Base-by-base conservation (phyloP, 2,888 invertebrate species). In the Heteropelma amictum region DNA sequence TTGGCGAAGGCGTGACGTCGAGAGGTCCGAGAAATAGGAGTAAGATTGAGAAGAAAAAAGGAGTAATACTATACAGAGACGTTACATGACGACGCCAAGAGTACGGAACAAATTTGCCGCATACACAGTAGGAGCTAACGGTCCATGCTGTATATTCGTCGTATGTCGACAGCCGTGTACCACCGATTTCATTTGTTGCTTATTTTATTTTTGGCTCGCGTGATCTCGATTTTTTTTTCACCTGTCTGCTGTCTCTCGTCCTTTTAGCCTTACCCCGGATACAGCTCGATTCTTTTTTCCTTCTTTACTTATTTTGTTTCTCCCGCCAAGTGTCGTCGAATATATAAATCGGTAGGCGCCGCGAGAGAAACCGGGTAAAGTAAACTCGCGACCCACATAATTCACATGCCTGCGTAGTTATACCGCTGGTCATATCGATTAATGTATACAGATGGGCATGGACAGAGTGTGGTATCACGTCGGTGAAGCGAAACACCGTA, bases 51-150 rank as follows among this genome's bases (percentile, higher is more conserved):
- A 26, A 58, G 54, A 63, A n/a, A 60, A n/a, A n/a, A n/a, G n/a
- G n/a, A n/a, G n/a, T 69, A 72, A 63, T 75, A 45, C 21, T 28
- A 54, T n/a, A n/a, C 51, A 38, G 67, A 65, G 60, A 47, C 54
- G 68, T 70, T 30, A 61, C 35, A 45, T 49, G 45, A 67, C 45
- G 58, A 33, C 23, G 61, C 56, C 45, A 49, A 60, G 64, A 53
- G 61, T 40, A 60, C 51, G 68, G 65, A 77, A 76, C 67, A 63
- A 76, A 77, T 77, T 74, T 33, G 64, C 61, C 65, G 69, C 54
- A 65, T 49, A 47, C 14, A 28, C 30, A 64, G 40, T 42, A 21
- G 35, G 42, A 68, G 58, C 70, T 79, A 79, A 79, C 79, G 77
- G 79, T 79, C 71, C 58, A 63, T 33, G 30, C 38, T 28, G 40